Conservation (phyloP, 2,797 vertebrate genomes). For the Morus bassanus region DNA sequence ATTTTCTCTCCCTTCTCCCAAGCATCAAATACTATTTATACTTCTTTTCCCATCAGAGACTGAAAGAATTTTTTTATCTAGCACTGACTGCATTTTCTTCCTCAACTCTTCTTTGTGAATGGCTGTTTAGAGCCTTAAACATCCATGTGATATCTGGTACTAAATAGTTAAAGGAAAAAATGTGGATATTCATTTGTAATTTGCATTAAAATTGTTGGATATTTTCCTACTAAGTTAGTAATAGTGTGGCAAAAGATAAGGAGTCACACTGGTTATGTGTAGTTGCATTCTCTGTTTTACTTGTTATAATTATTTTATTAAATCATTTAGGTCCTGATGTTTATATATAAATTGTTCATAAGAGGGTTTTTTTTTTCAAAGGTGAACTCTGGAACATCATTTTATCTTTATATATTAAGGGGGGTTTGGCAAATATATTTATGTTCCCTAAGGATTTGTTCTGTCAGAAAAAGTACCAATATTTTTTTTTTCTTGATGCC, state of each 20-base stretch:
- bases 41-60: not conserved
- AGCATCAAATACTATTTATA: not conserved
- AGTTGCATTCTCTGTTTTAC: not conserved
- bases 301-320: not conserved
- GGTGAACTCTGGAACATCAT: not conserved
- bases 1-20: not conserved
- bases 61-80: not conserved
- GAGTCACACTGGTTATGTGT: not conserved
- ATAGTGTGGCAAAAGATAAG: not conserved
- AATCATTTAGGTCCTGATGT: not conserved
- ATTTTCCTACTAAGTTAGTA: not conserved
- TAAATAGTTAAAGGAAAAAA: not conserved
- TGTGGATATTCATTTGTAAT: not conserved
- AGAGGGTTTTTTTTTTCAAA: not conserved
- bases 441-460: not conserved
- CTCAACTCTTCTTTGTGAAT: not conserved
- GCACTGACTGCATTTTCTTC: not conserved
- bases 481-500: not conserved
- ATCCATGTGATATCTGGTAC: not conserved
- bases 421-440: not conserved
- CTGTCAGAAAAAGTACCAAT: not conserved
- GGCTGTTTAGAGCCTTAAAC: not conserved
- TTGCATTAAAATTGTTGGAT: not conserved
- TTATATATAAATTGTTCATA: not conserved
- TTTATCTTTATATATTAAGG: not conserved